Conservation (phyloP, 2,888 invertebrate species). For the Flabesymbios commensalis region DNA sequence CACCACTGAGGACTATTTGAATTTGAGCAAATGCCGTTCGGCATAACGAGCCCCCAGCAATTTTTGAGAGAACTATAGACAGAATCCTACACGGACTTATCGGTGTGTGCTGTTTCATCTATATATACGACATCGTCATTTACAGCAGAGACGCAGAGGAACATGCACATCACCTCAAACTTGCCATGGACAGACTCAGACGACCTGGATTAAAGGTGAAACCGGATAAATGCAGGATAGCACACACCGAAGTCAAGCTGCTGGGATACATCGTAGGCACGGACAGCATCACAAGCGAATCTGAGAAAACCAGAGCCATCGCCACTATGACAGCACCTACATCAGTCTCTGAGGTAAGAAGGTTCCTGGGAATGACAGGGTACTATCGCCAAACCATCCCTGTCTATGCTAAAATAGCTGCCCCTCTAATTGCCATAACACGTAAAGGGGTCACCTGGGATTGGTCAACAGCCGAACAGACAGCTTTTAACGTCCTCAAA, state of each 20-base stretch:
- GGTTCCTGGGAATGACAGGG: conserved; percentile 18
- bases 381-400: conserved; percentile 18
- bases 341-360: conserved; percentile 6
- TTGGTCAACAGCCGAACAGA: conserved; percentile 3
- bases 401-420: conserved; percentile 12
- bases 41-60: too few relatives aligned
- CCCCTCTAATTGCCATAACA: conserved; percentile 2
- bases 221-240: neutral
- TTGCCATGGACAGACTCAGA: neutral
- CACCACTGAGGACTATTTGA: conserved; percentile 18
- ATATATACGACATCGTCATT: neutral
- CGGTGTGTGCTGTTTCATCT: neutral
- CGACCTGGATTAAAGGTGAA: neutral
- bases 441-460: conserved; percentile 2
- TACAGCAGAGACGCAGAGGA: neutral
- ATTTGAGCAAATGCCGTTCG: conserved; percentile 25
- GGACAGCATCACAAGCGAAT: conserved; percentile 23
- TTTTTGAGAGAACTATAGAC: too few relatives aligned
- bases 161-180: neutral
- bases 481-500: neutral
- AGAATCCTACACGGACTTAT: neutral
- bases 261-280: conserved; percentile 27
- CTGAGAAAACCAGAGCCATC: conserved; percentile 21
- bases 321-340: neutral
- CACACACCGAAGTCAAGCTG: conserved; percentile 7